These are phyloP conservation scores for Aphelenchoides avenae DNA, from an alignment of 1,140 invertebrate genomes.

Conservation along the genomic window DNA sequence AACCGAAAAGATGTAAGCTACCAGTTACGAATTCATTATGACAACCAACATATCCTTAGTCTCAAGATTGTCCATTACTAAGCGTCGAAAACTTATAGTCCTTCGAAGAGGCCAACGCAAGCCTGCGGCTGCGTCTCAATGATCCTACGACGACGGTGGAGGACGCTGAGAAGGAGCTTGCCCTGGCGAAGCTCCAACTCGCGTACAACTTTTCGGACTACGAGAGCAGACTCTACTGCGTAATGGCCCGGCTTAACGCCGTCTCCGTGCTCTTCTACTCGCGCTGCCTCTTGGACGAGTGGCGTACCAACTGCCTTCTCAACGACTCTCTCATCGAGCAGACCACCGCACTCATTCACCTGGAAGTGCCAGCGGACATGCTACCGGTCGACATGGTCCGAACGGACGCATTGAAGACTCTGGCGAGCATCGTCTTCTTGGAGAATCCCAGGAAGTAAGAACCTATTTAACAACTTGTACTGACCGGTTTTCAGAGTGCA, in stretches of 20 bases:
- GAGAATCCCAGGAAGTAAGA: slow-evolving; percentile 44
- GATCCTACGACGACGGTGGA: slow-evolving; percentile 6
- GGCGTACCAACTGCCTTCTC: slow-evolving; percentile 37
- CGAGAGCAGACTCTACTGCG: slow-evolving; percentile 25
- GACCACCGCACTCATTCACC: slow-evolving; percentile 34
- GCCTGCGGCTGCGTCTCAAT: slow-evolving; percentile 4
- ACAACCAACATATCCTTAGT: no score
- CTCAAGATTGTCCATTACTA: no score
- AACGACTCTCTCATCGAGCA: slow-evolving; percentile 42
- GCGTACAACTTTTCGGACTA: slow-evolving; percentile 36
- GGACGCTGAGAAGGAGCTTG: slow-evolving; percentile 28
- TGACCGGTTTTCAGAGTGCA: slow-evolving; percentile 45
- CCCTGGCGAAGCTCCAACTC: slow-evolving; percentile 34
- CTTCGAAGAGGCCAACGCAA: slow-evolving; percentile 7
- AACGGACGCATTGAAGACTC: slow-evolving; percentile 48
- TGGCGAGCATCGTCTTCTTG: slow-evolving; percentile 48
- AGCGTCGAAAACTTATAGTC: no score
- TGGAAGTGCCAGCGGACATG: slow-evolving; percentile 17
- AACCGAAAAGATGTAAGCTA: no score
- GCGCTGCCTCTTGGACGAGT: slow-evolving; percentile 43
- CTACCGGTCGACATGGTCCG: slow-evolving; percentile 29
- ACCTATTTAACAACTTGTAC: slow-evolving; percentile 17
- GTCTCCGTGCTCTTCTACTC: slow-evolving; percentile 50
- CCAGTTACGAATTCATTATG: no score
- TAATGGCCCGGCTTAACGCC: slow-evolving; percentile 43